phyloP scores from a whole-genome alignment of 1,140 invertebrate genomes.

The Drosophila pachea region DNA sequence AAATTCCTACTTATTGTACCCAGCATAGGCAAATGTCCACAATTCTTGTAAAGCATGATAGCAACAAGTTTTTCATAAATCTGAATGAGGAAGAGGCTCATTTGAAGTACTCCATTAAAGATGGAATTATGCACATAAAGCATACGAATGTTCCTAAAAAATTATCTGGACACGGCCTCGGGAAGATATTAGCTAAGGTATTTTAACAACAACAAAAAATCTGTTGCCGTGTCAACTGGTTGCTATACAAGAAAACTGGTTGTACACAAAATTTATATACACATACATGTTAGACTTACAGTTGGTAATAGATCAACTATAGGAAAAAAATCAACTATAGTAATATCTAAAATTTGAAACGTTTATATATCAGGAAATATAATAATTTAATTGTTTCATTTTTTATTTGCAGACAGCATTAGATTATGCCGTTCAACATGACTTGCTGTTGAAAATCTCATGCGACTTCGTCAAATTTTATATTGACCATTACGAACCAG shows the following conservation, averaged over 20 bases:
- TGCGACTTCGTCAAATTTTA: constrained; percentile 41
- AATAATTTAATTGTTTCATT: constrained; percentile 1
- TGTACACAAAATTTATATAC: neutral
- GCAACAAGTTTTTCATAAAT: constrained; percentile 21
- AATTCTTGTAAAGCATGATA: constrained; percentile 6
- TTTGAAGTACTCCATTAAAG: constrained; percentile 8
- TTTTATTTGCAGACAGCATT: constrained; percentile 38
- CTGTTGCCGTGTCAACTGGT: constrained; percentile 29
- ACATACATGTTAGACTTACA: neutral
- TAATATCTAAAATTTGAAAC: neutral
- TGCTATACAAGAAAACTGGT: constrained; percentile 12
- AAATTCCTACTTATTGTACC: too few relatives aligned
- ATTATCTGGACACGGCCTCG: constrained; percentile 31
- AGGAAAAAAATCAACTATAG: neutral
- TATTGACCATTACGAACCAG: constrained; percentile 36
- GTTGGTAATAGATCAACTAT: neutral
- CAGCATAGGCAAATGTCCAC: constrained; percentile 5
- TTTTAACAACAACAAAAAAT: constrained; percentile 10
- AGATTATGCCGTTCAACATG: constrained; percentile 28
- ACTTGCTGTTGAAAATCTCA: constrained; percentile 19
- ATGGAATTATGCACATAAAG: constrained; percentile 29
- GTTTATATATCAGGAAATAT: too few relatives aligned
- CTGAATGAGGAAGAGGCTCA: constrained; percentile 1
- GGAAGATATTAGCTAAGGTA: constrained; percentile 44
- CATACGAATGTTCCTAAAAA: constrained; percentile 32